These are phyloP conservation scores for Platerodrilus igneus DNA, from an alignment of 2,888 invertebrate genomes.

Conservation along the genomic window DNA sequence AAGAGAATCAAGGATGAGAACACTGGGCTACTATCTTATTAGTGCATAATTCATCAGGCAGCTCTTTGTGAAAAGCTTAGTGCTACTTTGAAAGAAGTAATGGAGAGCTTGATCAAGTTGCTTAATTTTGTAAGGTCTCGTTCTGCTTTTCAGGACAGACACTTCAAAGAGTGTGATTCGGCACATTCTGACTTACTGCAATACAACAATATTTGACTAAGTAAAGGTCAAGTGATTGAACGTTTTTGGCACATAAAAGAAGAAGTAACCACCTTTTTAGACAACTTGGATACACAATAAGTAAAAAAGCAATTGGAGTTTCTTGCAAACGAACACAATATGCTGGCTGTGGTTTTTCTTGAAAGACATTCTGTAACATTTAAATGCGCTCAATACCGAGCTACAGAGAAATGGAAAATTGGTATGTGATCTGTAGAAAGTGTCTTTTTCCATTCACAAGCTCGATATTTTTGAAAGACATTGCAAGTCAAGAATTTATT, in stretches of 20 bases:
- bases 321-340: slow-evolving; percentile 24
- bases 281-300: slow-evolving; percentile 30
- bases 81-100: slow-evolving; percentile 25
- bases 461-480: slow-evolving; percentile 27
- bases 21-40: slow-evolving; percentile 25
- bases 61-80: slow-evolving; percentile 26
- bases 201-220: slow-evolving; percentile 31
- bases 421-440: slow-evolving; percentile 29
- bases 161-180: slow-evolving; percentile 29
- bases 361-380: slow-evolving; percentile 12
- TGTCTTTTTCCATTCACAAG: slow-evolving; percentile 27
- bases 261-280: slow-evolving; percentile 30
- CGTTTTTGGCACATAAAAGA: slow-evolving; percentile 26
- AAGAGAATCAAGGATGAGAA: slow-evolving; percentile 18
- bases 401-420: slow-evolving; percentile 27
- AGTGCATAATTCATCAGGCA: slow-evolving; percentile 28
- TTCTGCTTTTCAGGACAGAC: slow-evolving; percentile 20
- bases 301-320: slow-evolving; percentile 29
- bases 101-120: slow-evolving; percentile 27
- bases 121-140: slow-evolving; percentile 29
- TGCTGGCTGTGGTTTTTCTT: slow-evolving; percentile 13
- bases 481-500: slow-evolving; percentile 27
- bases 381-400: slow-evolving; percentile 26
- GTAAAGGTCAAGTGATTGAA: slow-evolving; percentile 29
- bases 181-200: slow-evolving; percentile 34